These are phyloP conservation scores for Entomyzon cyanotis DNA, from an alignment of 2,113 vertebrate species.

Conservation along the genomic window DNA sequence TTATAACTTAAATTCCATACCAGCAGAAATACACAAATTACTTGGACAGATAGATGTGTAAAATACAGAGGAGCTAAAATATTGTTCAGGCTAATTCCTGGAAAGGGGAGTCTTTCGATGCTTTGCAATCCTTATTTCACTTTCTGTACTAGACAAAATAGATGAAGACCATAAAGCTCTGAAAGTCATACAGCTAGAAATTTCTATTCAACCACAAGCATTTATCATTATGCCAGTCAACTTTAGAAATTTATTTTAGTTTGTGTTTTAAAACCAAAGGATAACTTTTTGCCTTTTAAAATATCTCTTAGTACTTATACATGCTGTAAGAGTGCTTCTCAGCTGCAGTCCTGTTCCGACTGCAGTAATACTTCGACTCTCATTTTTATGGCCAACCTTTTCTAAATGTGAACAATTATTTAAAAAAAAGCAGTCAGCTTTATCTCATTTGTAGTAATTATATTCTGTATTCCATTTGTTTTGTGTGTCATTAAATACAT, in stretches of 20 bases:
- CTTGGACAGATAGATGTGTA: neutral
- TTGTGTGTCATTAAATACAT: neutral
- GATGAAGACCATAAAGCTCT: neutral
- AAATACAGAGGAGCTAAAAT: neutral
- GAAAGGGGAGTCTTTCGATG: neutral
- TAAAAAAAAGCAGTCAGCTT: neutral
- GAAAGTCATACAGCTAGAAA: neutral
- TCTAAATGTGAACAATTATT: neutral
- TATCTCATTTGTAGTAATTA: neutral
- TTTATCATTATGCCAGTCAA: neutral
- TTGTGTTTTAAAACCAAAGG: neutral
- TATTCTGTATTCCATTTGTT: neutral
- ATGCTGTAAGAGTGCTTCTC: neutral
- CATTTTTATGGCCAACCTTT: neutral
- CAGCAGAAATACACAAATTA: neutral
- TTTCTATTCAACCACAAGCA: neutral
- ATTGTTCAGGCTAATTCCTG: neutral
- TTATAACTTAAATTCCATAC: neutral
- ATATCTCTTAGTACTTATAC: neutral
- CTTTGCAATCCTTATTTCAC: neutral
- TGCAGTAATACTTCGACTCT: neutral
- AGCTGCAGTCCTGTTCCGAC: neutral
- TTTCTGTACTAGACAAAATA: neutral
- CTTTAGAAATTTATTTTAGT: neutral
- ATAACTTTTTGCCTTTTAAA: neutral